A percentile compares a stretch with the other conserved stretches of the same genome.
Conservation (phyloP, 2,888 invertebrate species). For the Mechanitis messenoides region DNA sequence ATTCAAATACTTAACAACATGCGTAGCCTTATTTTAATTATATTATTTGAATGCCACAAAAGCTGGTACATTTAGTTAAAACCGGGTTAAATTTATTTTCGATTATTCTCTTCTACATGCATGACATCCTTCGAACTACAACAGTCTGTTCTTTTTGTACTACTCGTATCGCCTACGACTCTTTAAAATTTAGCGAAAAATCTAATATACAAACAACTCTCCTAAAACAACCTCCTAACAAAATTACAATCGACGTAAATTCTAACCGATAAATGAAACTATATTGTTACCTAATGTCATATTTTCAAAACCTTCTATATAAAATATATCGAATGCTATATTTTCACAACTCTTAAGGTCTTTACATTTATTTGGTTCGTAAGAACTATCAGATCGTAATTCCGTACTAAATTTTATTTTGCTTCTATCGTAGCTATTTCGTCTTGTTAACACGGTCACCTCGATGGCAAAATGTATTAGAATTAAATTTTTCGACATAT, state of each 20-base stretch:
- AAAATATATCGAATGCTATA: constrained; percentile 7
- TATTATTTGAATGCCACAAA: constrained; percentile 10
- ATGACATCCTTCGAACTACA: constrained; percentile 18
- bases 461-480: no score
- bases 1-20: constrained; percentile 21
- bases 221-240: constrained; percentile 5
- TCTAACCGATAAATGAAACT: constrained; percentile 6
- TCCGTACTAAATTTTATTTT: not conserved
- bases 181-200: constrained; percentile 1
- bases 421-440: no score
- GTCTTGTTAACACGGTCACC: no score
- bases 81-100: constrained; percentile 16
- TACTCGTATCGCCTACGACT: constrained; percentile 12
- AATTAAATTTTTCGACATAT: no score
- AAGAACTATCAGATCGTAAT: constrained; percentile 12
- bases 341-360: constrained; percentile 6
- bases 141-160: constrained; percentile 27
- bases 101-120: constrained; percentile 12
- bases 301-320: constrained; percentile 5
- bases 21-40: constrained; percentile 19
- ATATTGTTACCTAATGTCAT: not conserved
- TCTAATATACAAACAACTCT: constrained; percentile 7
- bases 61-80: constrained; percentile 11
- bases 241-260: constrained; percentile 8
- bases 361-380: constrained; percentile 6